Conservation (phyloP, 64 coral and sea anemone species). For the Acropora yongei region DNA sequence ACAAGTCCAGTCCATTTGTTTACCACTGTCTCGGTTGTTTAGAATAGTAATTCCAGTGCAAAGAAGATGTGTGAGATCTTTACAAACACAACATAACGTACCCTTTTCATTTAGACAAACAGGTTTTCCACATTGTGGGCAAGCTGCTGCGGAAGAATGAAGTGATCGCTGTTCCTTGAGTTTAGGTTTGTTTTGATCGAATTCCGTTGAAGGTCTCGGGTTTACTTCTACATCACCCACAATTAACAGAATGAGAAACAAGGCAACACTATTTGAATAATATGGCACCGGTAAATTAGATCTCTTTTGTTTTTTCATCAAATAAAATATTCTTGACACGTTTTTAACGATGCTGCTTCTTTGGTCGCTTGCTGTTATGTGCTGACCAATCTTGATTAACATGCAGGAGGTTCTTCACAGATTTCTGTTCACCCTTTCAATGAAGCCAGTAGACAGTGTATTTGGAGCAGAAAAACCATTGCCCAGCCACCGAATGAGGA, state of each 20-base stretch:
- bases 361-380: background rate
- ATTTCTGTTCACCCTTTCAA: background rate
- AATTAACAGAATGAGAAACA: background rate
- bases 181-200: background rate
- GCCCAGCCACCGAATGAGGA: background rate
- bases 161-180: background rate
- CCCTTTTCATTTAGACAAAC: background rate
- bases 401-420: background rate
- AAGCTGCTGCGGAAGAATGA: background rate
- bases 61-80: background rate
- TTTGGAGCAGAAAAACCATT: background rate
- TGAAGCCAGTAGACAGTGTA: background rate
- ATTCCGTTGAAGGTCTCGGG: background rate
- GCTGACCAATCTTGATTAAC: background rate
- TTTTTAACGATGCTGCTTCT: background rate
- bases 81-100: background rate
- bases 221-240: background rate
- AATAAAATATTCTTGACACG: background rate
- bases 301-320: slow-evolving; percentile 1
- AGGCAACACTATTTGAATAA: background rate
- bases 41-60: background rate
- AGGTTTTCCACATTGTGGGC: background rate
- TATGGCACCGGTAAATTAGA: no score
- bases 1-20: slow-evolving; percentile 1
- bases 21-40: background rate